Percentiles rank a stretch among this genome's conserved stretches.
Conservation (phyloP, 2,888 invertebrate genomes). For the Lacanobia wlatinum region DNA sequence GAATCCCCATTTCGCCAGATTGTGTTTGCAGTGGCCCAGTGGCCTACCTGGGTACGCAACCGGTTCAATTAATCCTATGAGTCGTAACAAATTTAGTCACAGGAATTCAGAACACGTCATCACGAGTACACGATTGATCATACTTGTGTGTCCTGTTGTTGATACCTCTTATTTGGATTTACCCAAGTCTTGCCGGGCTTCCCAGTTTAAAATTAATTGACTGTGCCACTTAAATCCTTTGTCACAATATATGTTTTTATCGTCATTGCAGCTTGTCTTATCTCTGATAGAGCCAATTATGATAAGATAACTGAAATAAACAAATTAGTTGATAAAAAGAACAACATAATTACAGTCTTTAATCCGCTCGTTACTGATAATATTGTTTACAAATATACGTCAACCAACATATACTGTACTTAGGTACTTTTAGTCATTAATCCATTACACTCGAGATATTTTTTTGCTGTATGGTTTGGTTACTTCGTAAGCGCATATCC, state of each 20-base stretch:
- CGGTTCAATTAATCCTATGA: no score
- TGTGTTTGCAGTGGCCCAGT: no score
- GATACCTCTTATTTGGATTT: background rate
- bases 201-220: constrained; percentile 2
- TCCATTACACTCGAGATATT: no score
- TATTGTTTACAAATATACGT: constrained; percentile 15
- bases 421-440: no score
- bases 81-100: no score
- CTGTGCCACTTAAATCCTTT: background rate
- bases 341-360: constrained; percentile 5
- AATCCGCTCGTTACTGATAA: constrained; percentile 17
- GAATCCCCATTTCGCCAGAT: no score
- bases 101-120: no score
- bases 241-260: background rate
- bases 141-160: background rate
- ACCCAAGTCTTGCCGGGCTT: constrained; percentile 3
- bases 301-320: background rate
- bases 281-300: constrained; percentile 15
- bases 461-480: no score
- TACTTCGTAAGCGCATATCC: no score
- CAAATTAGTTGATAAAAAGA: constrained; percentile 10
- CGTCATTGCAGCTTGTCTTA: background rate
- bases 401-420: background rate
- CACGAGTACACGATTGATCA: no score
- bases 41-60: no score